Base-by-base conservation (phyloP, 92 coral and sea anemone species). In the Heliopora coerulea region DNA sequence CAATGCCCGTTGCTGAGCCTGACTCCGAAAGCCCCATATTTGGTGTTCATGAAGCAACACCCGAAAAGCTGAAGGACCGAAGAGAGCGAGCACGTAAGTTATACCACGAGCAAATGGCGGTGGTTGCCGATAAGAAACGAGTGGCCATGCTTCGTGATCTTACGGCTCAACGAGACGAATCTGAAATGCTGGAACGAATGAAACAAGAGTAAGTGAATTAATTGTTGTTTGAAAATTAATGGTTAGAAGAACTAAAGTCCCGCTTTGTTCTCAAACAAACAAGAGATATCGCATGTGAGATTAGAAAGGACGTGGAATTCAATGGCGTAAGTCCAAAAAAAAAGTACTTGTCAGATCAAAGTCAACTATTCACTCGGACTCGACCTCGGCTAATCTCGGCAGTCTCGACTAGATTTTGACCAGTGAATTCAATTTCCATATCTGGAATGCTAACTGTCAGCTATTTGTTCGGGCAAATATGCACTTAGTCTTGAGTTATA, bases 111-210 rank as follows among this genome's bases (percentile, higher is more conserved):
- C 98, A 95, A 72, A 84, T 95, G 59, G 96, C 88, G 69, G 88
- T 95, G 98, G 98, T 95, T 67, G 88, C 96, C 30, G 89, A 95
- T 80, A 86, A 87, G 79, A 95, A 95, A 79, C 91, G 98, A 52
- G 85, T 83, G 25, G 91, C 98, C 40, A 95, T 95, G 35, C 82
- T 95, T 25, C 86, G 40, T 30, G 98, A 95, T 74, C 77, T 95
- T 59, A 84, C 81, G 17, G 85, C 85, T 54, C 99, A 95, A 66
- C 88, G 91, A 44, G 99, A 90, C 42, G 99, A 95, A 61, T 88
- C 91, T 0, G 95, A 90, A 35, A 90, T 95, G 96, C 74, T 95
- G 86, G 99, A 95, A 9, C 87, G 96, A 34, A 90, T 89, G 8
- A 90, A 90, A 29, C 81, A 83, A 80, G 99, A 90, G 98, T 93